Percentiles rank a stretch among this genome's conserved stretches.
Conservation (phyloP, 2,888 invertebrate species). For the Melikaiella ostensackeni region DNA sequence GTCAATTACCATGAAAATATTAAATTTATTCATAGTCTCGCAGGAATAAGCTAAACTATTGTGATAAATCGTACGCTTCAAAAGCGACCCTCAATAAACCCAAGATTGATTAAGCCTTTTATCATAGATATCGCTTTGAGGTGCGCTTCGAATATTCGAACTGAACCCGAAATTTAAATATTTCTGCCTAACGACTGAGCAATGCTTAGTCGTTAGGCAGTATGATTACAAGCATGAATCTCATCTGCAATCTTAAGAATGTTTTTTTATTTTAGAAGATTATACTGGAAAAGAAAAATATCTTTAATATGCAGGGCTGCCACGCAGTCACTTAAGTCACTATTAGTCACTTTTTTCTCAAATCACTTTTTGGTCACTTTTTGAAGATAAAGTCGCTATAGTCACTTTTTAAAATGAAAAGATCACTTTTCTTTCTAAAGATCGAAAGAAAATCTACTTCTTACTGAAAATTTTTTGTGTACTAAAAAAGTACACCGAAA, state of each 20-base stretch:
- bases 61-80: neutral
- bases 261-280: slow-evolving; percentile 5
- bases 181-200: slow-evolving; percentile 11
- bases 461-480: no score
- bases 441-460: no score
- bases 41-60: slow-evolving; percentile 1
- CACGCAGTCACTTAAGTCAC: no score
- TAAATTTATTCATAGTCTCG: slow-evolving; percentile 14
- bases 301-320: no score
- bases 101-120: slow-evolving; percentile 16
- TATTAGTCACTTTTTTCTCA: no score
- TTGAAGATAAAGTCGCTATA: no score
- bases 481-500: no score
- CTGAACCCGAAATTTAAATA: slow-evolving; percentile 24
- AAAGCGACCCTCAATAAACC: neutral
- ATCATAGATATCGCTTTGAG: slow-evolving; percentile 12
- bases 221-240: neutral
- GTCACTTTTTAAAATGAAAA: no score
- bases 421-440: no score
- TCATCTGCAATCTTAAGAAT: slow-evolving; percentile 10
- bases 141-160: slow-evolving; percentile 9
- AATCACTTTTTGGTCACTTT: no score
- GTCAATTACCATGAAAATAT: slow-evolving; percentile 23
- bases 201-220: neutral
- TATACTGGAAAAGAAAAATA: no score